Evolutionary conservation across 2,797 vertebrate species (phyloP).

Genomic region (Myotis myotis): DNA sequence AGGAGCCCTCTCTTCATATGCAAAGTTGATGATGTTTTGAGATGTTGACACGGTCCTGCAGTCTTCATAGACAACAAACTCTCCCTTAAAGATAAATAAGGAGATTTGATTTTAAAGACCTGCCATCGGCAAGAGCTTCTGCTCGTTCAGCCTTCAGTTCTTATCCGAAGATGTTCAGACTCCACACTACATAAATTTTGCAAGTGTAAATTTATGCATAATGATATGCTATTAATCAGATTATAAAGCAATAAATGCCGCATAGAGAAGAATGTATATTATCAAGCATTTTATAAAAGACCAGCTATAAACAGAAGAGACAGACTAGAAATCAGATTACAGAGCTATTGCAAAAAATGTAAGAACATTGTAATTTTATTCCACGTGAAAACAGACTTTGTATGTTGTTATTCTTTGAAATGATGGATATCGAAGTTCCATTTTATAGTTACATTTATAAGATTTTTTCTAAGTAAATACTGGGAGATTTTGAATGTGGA

Average conservation of each 20-base stretch:
- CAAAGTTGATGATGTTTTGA: constrained; percentile 30
- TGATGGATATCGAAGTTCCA: constrained; percentile 55
- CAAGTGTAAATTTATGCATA: constrained; percentile 82
- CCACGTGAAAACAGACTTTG: constrained; percentile 25
- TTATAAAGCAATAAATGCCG: constrained; percentile 83
- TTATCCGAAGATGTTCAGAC: constrained; percentile 72
- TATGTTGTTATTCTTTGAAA: constrained; percentile 15
- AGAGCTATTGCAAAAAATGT: constrained; percentile 54
- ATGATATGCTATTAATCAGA: constrained; percentile 80
- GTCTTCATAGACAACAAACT: constrained; percentile 54
- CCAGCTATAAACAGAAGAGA: constrained; percentile 62
- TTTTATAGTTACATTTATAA: constrained; percentile 63
- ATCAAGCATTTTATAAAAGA: constrained; percentile 71
- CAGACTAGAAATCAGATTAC: constrained; percentile 19
- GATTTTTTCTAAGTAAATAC: constrained; percentile 13
- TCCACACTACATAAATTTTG: constrained; percentile 81
- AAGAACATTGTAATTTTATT: constrained; percentile 69
- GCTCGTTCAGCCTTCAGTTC: constrained; percentile 70
- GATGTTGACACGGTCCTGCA: constrained; percentile 49
- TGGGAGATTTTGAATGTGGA: not conserved
- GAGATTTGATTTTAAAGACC: constrained; percentile 72
- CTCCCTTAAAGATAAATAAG: not conserved
- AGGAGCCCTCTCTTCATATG: constrained; percentile 22
- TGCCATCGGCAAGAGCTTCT: constrained; percentile 66
- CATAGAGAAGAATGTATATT: constrained; percentile 77